Evolutionary conservation across 2,888 invertebrate genomes (phyloP), one percentile per base, ranked within the genome.

Genomic region (Xestia rhomboidea): DNA sequence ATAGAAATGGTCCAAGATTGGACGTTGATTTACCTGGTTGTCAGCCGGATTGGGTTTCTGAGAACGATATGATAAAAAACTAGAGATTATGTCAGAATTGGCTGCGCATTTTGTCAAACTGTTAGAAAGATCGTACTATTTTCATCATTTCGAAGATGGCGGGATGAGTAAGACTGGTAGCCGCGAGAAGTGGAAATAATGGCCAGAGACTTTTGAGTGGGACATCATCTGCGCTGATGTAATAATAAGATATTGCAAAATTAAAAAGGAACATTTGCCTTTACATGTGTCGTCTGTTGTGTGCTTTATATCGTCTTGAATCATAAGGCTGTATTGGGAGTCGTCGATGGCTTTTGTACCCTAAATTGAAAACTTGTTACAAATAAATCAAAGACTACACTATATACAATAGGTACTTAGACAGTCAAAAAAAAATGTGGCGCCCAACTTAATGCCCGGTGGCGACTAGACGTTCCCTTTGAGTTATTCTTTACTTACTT

Each of bases 1-100:
- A 68, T 75, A 81, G 77, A 79, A 81, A 79, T 84, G 67, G 46
- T 46, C 24, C 24, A 15, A 70, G 83, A 73, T 46, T 77, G 69
- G 60, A 75, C 34, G 62, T 78, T 70, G 76, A 76, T 76, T 83
- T 87, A 86, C 49, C 64, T 54, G 68, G 67, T 81, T 73, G 74
- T 49, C 54, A 63, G 69, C 83, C 73, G 80, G 86, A 81, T 81
- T 77, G 24, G 41, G 72, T 34, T 82, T 77, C 71, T 70, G 68
- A 66, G 82, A 76, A 82, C 76, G n/a, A 70, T 77, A 54, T 68
- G 10, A 51, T 66, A 67, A 72, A 80, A 69, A 82, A 24, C 69
- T 71, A n/a, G 38, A 38, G 57, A 76, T 81, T 68, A 6, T n/a
- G 54, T 41, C 49, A 79, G 72, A 77, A 34, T 13, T 10, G 41